A percentile compares a stretch with the other conserved stretches of the same genome.
phyloP scores from a whole-genome alignment of 1,140 invertebrate species.

The Andrena cerasifolii region DNA sequence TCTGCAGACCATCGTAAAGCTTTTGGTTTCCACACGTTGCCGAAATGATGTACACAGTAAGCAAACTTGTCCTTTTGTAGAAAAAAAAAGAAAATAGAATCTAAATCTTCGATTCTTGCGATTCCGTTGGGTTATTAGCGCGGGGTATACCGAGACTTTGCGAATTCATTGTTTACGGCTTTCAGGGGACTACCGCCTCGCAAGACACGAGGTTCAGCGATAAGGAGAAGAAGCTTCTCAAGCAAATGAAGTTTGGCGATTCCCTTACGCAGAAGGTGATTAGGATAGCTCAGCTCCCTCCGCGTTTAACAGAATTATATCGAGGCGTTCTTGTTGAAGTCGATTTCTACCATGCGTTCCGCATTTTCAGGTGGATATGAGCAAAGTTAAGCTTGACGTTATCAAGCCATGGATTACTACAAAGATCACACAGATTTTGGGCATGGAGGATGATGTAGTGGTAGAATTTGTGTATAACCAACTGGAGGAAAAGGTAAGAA shows the following conservation, averaged over 20 bases:
- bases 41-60: constrained; percentile 84
- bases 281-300: too few species aligned
- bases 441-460: constrained; percentile 99
- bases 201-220: constrained; percentile 99
- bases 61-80: constrained; percentile 25
- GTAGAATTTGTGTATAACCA: constrained; percentile 99
- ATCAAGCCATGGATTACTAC: constrained; percentile 99
- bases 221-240: constrained; percentile 99
- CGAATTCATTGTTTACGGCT: constrained; percentile 56
- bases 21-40: constrained; percentile 23
- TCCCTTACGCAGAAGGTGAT: constrained; percentile 93
- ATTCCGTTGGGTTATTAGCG: neutral
- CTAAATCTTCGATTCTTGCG: neutral
- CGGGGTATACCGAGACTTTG: constrained; percentile 16
- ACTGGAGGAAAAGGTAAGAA: constrained; percentile 94
- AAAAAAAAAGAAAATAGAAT: neutral
- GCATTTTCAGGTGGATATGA: constrained; percentile 95
- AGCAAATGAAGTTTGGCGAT: constrained; percentile 99
- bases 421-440: constrained; percentile 96
- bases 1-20: constrained; percentile 20
- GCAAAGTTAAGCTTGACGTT: constrained; percentile 98
- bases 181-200: constrained; percentile 97
- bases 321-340: neutral
- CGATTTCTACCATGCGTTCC: neutral
- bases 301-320: too few species aligned